Evolutionary conservation across 1,140 invertebrate genomes (phyloP).

Genomic region (Spodoptera frugiperda): DNA sequence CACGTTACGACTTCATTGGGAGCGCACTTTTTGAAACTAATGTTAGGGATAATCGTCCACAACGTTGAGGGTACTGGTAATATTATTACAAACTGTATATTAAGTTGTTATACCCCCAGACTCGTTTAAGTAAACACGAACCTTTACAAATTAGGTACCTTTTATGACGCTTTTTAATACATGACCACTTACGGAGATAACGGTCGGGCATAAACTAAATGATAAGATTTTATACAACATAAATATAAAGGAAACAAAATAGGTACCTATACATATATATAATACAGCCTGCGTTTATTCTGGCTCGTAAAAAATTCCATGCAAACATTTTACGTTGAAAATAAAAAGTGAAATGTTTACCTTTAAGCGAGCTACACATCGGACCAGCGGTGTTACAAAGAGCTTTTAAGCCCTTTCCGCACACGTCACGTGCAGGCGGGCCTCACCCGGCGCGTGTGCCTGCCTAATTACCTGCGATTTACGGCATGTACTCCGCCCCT

Average conservation of each 20-base stretch:
- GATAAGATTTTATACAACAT: slow-evolving; percentile 10
- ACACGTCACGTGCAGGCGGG: slow-evolving; percentile 69
- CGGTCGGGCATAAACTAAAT: neutral
- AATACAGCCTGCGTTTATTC: slow-evolving; percentile 30
- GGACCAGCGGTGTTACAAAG: slow-evolving; percentile 62
- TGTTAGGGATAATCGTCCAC: slow-evolving; percentile 25
- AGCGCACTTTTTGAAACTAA: slow-evolving; percentile 33
- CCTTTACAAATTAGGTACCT: neutral
- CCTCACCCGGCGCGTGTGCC: slow-evolving; percentile 46
- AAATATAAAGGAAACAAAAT: slow-evolving; percentile 27
- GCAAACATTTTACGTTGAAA: slow-evolving; percentile 51
- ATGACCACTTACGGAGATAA: neutral
- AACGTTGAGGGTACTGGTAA: slow-evolving; percentile 5
- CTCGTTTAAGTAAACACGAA: slow-evolving; percentile 22
- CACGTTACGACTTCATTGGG: slow-evolving; percentile 32
- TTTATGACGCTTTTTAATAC: slow-evolving; percentile 1
- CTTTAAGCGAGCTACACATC: slow-evolving; percentile 52
- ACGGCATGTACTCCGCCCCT: slow-evolving; percentile 58
- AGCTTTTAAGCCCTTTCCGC: slow-evolving; percentile 65
- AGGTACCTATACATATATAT: neutral
- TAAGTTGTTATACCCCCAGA: slow-evolving; percentile 9
- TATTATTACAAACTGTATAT: slow-evolving; percentile 23
- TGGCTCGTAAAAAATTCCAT: slow-evolving; percentile 42
- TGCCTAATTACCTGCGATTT: slow-evolving; percentile 79
- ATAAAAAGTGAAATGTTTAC: slow-evolving; percentile 49